phyloP scores from a whole-genome alignment of 2,888 invertebrate species.

The Exocentrus adspersus region DNA sequence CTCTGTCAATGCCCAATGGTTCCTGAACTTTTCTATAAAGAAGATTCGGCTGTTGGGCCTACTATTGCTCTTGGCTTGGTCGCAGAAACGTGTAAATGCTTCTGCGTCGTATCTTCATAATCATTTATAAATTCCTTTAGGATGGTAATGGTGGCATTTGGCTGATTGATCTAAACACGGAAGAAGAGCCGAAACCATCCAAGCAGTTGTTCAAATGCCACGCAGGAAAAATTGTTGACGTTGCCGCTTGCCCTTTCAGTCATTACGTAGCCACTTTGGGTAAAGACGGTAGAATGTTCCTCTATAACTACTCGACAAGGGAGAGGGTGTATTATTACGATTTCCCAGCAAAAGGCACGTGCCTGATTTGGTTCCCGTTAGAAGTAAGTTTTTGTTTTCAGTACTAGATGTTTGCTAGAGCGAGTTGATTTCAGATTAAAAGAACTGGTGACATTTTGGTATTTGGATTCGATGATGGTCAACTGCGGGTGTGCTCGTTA shows the following conservation, averaged over 20 bases:
- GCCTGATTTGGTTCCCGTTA: constrained; percentile 75
- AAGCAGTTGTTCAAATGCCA: constrained; percentile 73
- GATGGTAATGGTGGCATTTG: constrained; percentile 89
- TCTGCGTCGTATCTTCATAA: too few relatives aligned
- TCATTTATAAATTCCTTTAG: too few relatives aligned
- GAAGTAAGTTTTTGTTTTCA: too few relatives aligned
- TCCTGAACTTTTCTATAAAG: too few relatives aligned
- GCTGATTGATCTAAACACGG: constrained; percentile 73
- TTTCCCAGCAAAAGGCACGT: constrained; percentile 69
- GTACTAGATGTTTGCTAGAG: too few relatives aligned
- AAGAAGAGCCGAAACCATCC: constrained; percentile 61
- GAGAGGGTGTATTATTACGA: constrained; percentile 70
- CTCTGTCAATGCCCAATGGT: background rate
- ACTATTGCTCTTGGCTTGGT: background rate
- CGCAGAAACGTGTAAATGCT: too few relatives aligned
- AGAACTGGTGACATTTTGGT: constrained; percentile 72
- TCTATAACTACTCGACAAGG: constrained; percentile 75
- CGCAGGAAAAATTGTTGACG: constrained; percentile 77
- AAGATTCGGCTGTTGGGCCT: too few relatives aligned
- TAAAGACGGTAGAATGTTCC: constrained; percentile 75
- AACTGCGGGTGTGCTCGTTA: constrained; percentile 65
- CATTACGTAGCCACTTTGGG: constrained; percentile 79
- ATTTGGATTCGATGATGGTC: constrained; percentile 78
- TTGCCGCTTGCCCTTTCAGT: constrained; percentile 75
- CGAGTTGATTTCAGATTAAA: constrained; percentile 58